These are phyloP conservation scores for Eristalis intricaria DNA, from an alignment of 2,888 invertebrate species.

Conservation along the genomic window DNA sequence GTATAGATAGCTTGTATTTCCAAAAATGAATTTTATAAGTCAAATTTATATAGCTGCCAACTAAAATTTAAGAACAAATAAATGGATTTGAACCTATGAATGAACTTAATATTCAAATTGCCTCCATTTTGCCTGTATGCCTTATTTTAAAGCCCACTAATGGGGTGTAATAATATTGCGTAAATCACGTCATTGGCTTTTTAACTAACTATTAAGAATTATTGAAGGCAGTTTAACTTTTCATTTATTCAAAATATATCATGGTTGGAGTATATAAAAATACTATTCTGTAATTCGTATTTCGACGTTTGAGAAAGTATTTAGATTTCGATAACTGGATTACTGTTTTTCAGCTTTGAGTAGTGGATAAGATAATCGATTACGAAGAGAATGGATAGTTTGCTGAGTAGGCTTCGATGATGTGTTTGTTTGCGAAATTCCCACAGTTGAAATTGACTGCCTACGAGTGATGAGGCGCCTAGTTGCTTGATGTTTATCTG, in stretches of 20 bases:
- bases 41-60: background rate
- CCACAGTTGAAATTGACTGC: slow-evolving; percentile 79
- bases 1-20: slow-evolving; percentile 92
- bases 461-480: slow-evolving; percentile 79
- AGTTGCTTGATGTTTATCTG: slow-evolving; percentile 66
- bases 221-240: background rate
- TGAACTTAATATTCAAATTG: background rate
- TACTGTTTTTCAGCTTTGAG: slow-evolving; percentile 81
- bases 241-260: slow-evolving; percentile 21
- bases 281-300: background rate
- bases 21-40: slow-evolving; percentile 47
- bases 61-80: background rate
- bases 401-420: slow-evolving; percentile 73
- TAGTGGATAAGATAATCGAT: slow-evolving; percentile 82
- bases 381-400: slow-evolving; percentile 78
- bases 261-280: slow-evolving; percentile 12
- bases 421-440: slow-evolving; percentile 38
- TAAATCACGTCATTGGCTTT: background rate
- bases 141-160: too few species aligned
- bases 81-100: background rate
- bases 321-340: slow-evolving; percentile 45
- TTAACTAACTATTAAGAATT: background rate
- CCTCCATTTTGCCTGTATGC: too few species aligned
- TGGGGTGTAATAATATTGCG: too few species aligned
- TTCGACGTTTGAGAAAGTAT: background rate